These are phyloP conservation scores for Acromyrmex charruanus DNA, from an alignment of 1,140 invertebrate genomes.

Conservation along the genomic window DNA sequence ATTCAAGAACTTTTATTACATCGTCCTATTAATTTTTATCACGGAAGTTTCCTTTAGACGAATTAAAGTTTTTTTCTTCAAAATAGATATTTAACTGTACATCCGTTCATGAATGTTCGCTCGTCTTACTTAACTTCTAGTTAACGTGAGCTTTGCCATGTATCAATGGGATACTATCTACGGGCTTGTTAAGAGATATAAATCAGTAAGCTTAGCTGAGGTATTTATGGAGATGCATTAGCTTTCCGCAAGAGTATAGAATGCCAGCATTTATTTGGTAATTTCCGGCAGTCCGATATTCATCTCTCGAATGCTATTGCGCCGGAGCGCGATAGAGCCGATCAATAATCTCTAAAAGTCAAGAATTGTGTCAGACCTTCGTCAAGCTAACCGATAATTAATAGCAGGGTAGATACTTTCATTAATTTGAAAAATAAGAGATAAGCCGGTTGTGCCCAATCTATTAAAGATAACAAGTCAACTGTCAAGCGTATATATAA, in stretches of 20 bases:
- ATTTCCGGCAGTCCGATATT: constrained; percentile 60
- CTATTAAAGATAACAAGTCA: neutral
- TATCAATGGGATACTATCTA: constrained; percentile 61
- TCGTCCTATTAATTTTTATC: constrained; percentile 5
- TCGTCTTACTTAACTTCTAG: constrained; percentile 51
- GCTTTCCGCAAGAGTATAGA: constrained; percentile 55
- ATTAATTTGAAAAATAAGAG: constrained; percentile 35
- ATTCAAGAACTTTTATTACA: neutral
- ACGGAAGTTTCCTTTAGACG: neutral
- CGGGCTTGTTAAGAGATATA: constrained; percentile 61
- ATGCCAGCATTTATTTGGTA: constrained; percentile 64
- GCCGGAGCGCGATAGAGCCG: constrained; percentile 42
- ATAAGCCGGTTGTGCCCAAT: neutral
- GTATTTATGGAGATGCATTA: constrained; percentile 64
- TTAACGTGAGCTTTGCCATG: constrained; percentile 60
- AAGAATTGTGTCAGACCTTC: constrained; percentile 49
- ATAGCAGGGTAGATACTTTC: neutral
- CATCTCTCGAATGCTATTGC: constrained; percentile 54
- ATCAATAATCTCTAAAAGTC: constrained; percentile 37
- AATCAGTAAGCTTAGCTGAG: constrained; percentile 52
- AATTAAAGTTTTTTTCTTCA: constrained; percentile 36
- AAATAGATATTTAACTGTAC: constrained; percentile 3
- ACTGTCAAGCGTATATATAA: neutral
- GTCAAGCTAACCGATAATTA: constrained; percentile 43
- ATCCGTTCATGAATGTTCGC: constrained; percentile 15